Percentiles rank a stretch among this genome's conserved stretches.
phyloP scores from a whole-genome alignment of 2,797 vertebrate species.

The Acanthopagrus latus region DNA sequence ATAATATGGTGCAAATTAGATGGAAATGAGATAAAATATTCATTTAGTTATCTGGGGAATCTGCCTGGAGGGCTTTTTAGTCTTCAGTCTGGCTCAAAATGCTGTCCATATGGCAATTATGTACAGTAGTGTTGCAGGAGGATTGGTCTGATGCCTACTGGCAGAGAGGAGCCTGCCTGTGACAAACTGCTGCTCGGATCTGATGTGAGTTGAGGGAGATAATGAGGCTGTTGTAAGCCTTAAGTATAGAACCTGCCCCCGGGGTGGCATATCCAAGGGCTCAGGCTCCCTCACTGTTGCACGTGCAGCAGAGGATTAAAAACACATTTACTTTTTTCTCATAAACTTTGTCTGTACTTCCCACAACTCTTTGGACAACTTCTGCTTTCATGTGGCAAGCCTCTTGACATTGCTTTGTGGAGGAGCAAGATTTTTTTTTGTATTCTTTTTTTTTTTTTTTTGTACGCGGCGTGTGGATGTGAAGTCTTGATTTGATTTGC shows the following conservation, averaged over 20 bases:
- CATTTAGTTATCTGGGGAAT: slow-evolving; percentile 89
- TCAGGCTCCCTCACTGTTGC: slow-evolving; percentile 80
- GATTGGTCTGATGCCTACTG: slow-evolving; percentile 87
- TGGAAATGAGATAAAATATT: slow-evolving; percentile 91
- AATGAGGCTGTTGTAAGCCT: slow-evolving; percentile 88
- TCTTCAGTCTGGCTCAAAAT: slow-evolving; percentile 86
- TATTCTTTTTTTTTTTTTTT: slow-evolving; percentile 28
- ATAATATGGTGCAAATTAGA: slow-evolving; percentile 89
- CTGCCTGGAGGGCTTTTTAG: slow-evolving; percentile 85
- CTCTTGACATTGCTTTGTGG: slow-evolving; percentile 81
- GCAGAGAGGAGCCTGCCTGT: slow-evolving; percentile 82
- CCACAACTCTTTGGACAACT: slow-evolving; percentile 78
- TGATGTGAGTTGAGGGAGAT: slow-evolving; percentile 86
- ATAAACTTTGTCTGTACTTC: slow-evolving; percentile 81
- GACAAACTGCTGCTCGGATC: slow-evolving; percentile 85
- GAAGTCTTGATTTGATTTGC: slow-evolving; percentile 77
- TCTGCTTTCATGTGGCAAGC: slow-evolving; percentile 80
- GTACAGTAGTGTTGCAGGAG: slow-evolving; percentile 86
- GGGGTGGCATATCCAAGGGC: slow-evolving; percentile 80
- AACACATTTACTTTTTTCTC: slow-evolving; percentile 79
- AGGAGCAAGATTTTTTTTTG: slow-evolving; percentile 50
- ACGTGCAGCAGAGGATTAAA: slow-evolving; percentile 81
- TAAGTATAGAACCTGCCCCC: slow-evolving; percentile 85
- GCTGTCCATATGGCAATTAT: slow-evolving; percentile 88
- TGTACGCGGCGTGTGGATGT: slow-evolving; percentile 67